phyloP scores from a whole-genome alignment of 1,140 invertebrate species.

The Anastatus disparis region DNA sequence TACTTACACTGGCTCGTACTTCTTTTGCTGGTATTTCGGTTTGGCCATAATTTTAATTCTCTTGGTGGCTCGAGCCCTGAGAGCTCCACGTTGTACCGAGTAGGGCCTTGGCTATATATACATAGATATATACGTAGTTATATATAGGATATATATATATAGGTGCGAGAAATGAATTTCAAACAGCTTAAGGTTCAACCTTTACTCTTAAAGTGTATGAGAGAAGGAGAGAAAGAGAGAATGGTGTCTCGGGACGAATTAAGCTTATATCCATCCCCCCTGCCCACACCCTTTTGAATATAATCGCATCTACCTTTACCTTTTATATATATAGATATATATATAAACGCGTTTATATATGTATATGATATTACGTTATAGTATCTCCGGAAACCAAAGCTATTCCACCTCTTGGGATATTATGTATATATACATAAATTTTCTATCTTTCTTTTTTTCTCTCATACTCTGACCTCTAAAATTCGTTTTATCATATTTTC shows the following conservation, averaged over 20 bases:
- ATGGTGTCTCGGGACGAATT: slow-evolving; percentile 23
- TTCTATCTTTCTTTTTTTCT: not conserved
- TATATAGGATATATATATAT: too few relatives aligned
- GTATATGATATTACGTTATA: too few relatives aligned
- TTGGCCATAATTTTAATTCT: slow-evolving; percentile 56
- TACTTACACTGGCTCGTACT: slow-evolving; percentile 54
- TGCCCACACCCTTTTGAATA: not conserved
- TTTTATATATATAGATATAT: not conserved
- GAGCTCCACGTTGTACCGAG: slow-evolving; percentile 43
- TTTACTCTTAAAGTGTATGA: too few relatives aligned
- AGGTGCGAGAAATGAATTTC: slow-evolving; percentile 43
- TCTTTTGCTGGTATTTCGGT: slow-evolving; percentile 52
- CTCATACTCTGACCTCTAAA: too few relatives aligned
- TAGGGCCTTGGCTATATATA: slow-evolving; percentile 52
- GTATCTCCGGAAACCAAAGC: slow-evolving; percentile 12
- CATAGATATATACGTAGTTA: too few relatives aligned
- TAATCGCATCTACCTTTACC: not conserved
- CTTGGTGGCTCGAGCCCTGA: slow-evolving; percentile 49
- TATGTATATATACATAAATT: not conserved
- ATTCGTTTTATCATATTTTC: too few relatives aligned
- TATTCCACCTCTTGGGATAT: not conserved
- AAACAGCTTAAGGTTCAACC: slow-evolving; percentile 28
- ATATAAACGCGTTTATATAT: not conserved
- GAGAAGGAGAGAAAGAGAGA: too few relatives aligned
- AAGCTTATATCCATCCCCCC: not conserved